Evolutionary conservation across 2,888 invertebrate genomes (phyloP).

Genomic region (Nomada goodeniana): DNA sequence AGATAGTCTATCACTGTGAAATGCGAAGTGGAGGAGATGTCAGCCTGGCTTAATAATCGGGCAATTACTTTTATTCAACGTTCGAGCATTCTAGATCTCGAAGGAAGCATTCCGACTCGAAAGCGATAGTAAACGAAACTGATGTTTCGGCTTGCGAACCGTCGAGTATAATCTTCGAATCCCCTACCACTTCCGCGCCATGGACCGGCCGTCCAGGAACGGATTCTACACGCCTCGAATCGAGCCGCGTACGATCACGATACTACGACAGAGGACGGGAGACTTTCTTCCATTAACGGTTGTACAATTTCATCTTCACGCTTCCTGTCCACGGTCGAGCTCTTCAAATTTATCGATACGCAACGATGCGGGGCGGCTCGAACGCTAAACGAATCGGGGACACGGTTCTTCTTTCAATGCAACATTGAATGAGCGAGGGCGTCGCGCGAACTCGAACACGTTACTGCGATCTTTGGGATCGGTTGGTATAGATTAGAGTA

Average conservation of each 20-base stretch:
- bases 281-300: not conserved
- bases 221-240: slow-evolving; percentile 34
- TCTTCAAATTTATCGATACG: not conserved
- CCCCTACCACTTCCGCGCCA: slow-evolving; percentile 74
- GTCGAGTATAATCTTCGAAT: slow-evolving; percentile 76
- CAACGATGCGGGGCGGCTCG: too few species aligned
- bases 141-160: slow-evolving; percentile 73
- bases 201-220: slow-evolving; percentile 55
- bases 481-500: too few species aligned
- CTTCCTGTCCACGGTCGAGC: not conserved
- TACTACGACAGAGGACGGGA: not conserved
- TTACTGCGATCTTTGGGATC: slow-evolving; percentile 16
- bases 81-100: slow-evolving; percentile 21
- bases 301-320: not conserved
- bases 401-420: too few species aligned
- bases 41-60: too few species aligned
- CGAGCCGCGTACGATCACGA: not conserved
- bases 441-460: not conserved
- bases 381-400: too few species aligned
- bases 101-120: slow-evolving; percentile 54
- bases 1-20: too few species aligned
- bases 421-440: not conserved
- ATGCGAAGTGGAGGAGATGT: too few species aligned
- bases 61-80: not conserved
- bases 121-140: slow-evolving; percentile 72